phyloP scores from a whole-genome alignment of 1,140 invertebrate species.

The Meloidogyne exigua region DNA sequence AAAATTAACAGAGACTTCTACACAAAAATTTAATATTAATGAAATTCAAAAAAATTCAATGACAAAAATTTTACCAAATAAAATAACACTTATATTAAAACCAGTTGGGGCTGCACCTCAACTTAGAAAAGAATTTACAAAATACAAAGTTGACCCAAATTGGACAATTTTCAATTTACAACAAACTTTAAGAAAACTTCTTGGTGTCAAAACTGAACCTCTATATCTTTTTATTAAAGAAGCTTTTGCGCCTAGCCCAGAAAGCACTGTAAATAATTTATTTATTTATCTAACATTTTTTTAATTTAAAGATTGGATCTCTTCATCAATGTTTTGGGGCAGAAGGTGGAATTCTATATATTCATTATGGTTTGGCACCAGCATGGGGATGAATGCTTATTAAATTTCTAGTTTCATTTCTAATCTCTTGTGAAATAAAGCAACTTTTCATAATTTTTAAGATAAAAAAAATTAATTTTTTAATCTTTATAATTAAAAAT shows the following conservation, averaged over 20 bases:
- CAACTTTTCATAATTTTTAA: too few species aligned
- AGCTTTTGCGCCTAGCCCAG: slow-evolving; percentile 12
- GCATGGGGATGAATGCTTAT: slow-evolving; percentile 10
- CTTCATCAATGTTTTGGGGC: slow-evolving; percentile 22
- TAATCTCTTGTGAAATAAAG: too few species aligned
- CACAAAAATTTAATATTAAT: background rate
- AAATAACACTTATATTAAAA: slow-evolving; percentile 18
- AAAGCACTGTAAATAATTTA: slow-evolving; percentile 7
- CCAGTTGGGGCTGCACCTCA: slow-evolving; percentile 21
- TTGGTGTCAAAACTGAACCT: slow-evolving; percentile 14
- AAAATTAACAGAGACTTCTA: background rate
- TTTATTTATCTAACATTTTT: too few species aligned
- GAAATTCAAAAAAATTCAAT: background rate
- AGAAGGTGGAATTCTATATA: slow-evolving; percentile 9
- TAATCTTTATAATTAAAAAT: too few species aligned
- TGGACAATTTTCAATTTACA: background rate
- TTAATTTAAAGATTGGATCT: too few species aligned
- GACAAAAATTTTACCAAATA: background rate
- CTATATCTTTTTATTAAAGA: slow-evolving; percentile 19
- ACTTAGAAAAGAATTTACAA: slow-evolving; percentile 14
- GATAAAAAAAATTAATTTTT: too few species aligned
- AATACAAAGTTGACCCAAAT: background rate
- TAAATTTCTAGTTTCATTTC: too few species aligned
- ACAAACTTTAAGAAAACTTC: slow-evolving; percentile 11
- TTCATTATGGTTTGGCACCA: slow-evolving; percentile 8